Base-by-base conservation (phyloP, 1,140 invertebrate species). In the Pentalonia nigronervosa region DNA sequence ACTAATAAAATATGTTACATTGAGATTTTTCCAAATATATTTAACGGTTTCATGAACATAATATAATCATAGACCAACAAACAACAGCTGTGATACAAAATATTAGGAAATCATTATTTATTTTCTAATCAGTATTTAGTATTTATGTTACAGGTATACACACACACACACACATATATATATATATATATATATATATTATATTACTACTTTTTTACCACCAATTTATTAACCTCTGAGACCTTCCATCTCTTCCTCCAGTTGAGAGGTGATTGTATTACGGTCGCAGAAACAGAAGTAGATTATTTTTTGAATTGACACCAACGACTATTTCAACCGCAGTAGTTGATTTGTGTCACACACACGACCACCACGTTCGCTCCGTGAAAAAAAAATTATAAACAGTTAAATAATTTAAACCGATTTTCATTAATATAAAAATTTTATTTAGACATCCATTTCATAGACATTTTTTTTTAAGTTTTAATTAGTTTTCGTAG, bases 331-430 rank as follows among this genome's bases (percentile, higher is more conserved):
- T 36, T n/a, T 25, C 34, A 89, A 89, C 87, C 87, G 48, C 87
- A 89, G 87, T 89, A 89, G 47, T 89, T 53, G 30, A 53, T n/a
- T 53, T 53, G 20, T 21, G 34, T 89, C 53, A 89, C n/a, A 89
- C 87, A 50, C 48, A 53, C 87, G n/a, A 89, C 48, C 23, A 86
- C 1, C 48, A 88, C 48, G 87, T 89, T 8, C 20, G 48, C 9
- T 53, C 50, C 47, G 47, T 34, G 7, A 48, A 20, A 48, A n/a
- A 21, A 47, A 45, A 48, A 87, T 87, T 45, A 7, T 87, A 87
- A 47, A n/a, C 25, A 2, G 47, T 45, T n/a, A 45, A 87, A 84
- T 25, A 41, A 45, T 41, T 45, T 6, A 84, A 84, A 25, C 8
- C 1, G 7, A 41, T 30, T 23, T 30, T 30, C 11, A 25, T 25